These are phyloP conservation scores for Eudyptes chrysolophus DNA, from an alignment of 2,113 vertebrate species.

Conservation along the genomic window DNA sequence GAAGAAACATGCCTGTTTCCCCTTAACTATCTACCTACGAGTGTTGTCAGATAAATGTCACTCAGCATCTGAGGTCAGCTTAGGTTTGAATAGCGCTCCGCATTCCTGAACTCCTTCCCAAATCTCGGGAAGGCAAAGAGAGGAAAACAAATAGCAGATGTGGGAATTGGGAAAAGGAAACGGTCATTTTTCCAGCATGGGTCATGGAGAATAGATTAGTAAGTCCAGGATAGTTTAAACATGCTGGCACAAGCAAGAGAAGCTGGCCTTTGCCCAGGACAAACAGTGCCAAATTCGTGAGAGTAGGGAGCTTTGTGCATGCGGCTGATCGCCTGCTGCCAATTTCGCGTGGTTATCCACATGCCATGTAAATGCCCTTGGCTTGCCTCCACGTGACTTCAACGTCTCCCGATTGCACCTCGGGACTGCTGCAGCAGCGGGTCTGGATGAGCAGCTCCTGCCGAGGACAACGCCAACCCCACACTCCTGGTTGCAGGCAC, in stretches of 20 bases:
- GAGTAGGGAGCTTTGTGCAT: not conserved
- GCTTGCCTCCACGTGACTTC: fast-evolving
- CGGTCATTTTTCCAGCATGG: conserved; percentile 50
- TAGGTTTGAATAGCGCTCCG: not conserved
- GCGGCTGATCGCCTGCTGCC: not conserved
- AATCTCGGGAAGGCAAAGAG: conserved; percentile 3
- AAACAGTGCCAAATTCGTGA: conserved; percentile 22
- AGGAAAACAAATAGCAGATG: conserved; percentile 62
- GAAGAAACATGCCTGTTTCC: not conserved
- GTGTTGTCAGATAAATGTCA: not conserved
- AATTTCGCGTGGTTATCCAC: not conserved
- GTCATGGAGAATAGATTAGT: conserved; percentile 56
- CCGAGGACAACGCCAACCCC: fast-evolving
- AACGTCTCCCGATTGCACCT: fast-evolving
- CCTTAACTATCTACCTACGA: not conserved
- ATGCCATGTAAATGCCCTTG: not conserved
- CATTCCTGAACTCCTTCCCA: conserved; percentile 53
- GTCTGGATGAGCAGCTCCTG: not conserved
- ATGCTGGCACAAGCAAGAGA: not conserved
- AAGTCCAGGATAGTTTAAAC: not conserved
- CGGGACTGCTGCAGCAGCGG: not conserved
- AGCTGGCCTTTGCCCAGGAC: conserved; percentile 52
- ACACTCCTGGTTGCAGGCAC: fast-evolving
- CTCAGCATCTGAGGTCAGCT: not conserved
- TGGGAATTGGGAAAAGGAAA: conserved; percentile 59